These are phyloP conservation scores for Charina bottae DNA, from an alignment of 2,113 vertebrate genomes.

Conservation along the genomic window DNA sequence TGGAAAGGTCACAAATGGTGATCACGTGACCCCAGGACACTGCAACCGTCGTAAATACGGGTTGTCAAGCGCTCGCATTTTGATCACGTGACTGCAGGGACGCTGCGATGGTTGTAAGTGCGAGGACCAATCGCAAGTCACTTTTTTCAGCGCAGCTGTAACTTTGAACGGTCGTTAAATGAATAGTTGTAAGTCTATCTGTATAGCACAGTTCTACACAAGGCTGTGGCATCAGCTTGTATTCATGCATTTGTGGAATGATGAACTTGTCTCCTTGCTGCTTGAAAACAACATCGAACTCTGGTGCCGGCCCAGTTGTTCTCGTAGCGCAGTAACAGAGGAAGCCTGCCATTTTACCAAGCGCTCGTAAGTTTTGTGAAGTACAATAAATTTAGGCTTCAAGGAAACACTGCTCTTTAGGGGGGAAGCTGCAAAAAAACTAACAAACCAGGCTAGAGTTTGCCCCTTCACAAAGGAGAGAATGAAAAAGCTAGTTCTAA, in stretches of 20 bases:
- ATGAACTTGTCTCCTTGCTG: background rate
- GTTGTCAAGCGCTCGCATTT: too few species aligned
- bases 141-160: too few species aligned
- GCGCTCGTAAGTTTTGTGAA: background rate
- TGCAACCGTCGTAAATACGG: too few species aligned
- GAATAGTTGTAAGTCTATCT: too few species aligned
- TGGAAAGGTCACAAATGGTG: too few species aligned
- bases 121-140: too few species aligned
- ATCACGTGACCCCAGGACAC: too few species aligned
- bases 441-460: background rate
- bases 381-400: background rate
- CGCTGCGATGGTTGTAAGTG: too few species aligned
- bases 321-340: background rate
- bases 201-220: background rate
- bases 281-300: background rate
- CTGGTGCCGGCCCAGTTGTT: too few species aligned
- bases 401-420: background rate
- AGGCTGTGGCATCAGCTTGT: background rate
- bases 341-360: background rate
- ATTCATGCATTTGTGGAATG: background rate
- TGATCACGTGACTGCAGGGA: too few species aligned
- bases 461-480: background rate
- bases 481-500: background rate
- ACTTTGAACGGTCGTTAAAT: too few species aligned
- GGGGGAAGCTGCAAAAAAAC: background rate